A percentile compares a stretch with the other conserved stretches of the same genome.
These are phyloP conservation scores for Actinernus sp. DNA, from an alignment of 92 coral and sea anemone genomes.

Conservation along the genomic window DNA sequence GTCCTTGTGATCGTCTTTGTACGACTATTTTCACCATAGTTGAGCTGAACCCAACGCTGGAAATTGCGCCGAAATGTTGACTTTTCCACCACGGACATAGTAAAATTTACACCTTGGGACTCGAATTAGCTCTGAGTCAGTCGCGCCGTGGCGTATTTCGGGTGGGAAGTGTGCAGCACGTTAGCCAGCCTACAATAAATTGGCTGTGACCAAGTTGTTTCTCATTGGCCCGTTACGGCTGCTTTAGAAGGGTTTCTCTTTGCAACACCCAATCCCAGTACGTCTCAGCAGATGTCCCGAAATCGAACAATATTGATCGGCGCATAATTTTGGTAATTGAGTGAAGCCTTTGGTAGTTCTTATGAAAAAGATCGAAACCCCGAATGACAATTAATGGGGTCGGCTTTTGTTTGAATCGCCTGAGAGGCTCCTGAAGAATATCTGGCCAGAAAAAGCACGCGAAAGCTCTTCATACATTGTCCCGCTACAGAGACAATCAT, in stretches of 20 bases:
- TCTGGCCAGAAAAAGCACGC: conserved; percentile 15
- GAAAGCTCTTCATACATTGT: conserved; percentile 7
- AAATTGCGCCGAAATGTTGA: conserved; percentile 98
- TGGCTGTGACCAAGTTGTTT: conserved; percentile 90
- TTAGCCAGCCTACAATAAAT: conserved; percentile 89
- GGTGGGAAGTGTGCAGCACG: conserved; percentile 66
- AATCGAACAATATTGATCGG: conserved; percentile 97
- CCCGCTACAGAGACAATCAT: not conserved
- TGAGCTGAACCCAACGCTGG: conserved; percentile 98
- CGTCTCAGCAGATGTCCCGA: conserved; percentile 96
- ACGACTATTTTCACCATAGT: conserved; percentile 99
- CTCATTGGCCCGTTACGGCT: conserved; percentile 81
- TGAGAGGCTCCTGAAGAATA: conserved; percentile 49
- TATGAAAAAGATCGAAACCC: conserved; percentile 73
- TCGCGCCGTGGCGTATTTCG: conserved; percentile 59
- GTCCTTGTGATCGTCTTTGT: conserved; percentile 97
- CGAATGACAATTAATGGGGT: conserved; percentile 74
- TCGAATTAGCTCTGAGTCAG: conserved; percentile 12
- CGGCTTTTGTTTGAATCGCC: conserved; percentile 59
- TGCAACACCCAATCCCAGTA: conserved; percentile 84
- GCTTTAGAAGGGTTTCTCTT: conserved; percentile 89
- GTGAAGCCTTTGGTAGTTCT: conserved; percentile 76
- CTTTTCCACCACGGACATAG: conserved; percentile 70
- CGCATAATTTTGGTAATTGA: conserved; percentile 96
- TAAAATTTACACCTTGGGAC: conserved; percentile 37